Evolutionary conservation across 1,140 invertebrate genomes (phyloP).

Genomic region (Zaprionus camerounensis): DNA sequence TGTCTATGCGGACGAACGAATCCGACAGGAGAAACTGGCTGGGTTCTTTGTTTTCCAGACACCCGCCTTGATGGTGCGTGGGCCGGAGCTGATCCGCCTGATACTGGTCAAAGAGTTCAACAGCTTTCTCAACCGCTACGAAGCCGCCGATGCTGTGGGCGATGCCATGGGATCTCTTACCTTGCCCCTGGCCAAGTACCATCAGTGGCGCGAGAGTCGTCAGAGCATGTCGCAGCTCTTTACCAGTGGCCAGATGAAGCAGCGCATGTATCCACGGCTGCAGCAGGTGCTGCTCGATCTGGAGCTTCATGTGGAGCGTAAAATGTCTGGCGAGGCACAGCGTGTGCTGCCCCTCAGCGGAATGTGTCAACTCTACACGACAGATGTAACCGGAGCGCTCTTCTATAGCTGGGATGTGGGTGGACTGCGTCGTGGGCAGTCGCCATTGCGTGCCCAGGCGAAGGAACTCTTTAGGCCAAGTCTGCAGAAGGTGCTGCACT

Average conservation of each 20-base stretch:
- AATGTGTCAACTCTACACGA: slow-evolving; percentile 83
- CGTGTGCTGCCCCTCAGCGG: slow-evolving; percentile 50
- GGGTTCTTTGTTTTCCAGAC: slow-evolving; percentile 84
- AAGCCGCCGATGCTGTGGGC: slow-evolving; percentile 68
- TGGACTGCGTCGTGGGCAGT: slow-evolving; percentile 84
- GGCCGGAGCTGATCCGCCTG: slow-evolving; percentile 85
- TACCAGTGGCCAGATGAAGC: slow-evolving; percentile 85
- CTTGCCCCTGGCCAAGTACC: slow-evolving; percentile 77
- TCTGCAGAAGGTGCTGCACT: slow-evolving; percentile 70
- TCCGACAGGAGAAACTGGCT: slow-evolving; percentile 47
- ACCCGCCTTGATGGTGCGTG: slow-evolving; percentile 85
- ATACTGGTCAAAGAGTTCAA: slow-evolving; percentile 85
- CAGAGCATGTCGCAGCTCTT: slow-evolving; percentile 86
- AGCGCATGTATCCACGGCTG: slow-evolving; percentile 85
- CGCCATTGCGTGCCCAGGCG: slow-evolving; percentile 79
- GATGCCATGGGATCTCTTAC: slow-evolving; percentile 70
- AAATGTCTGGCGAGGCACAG: not conserved
- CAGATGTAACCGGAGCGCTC: slow-evolving; percentile 87
- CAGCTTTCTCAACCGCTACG: slow-evolving; percentile 82
- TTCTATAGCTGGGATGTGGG: slow-evolving; percentile 86
- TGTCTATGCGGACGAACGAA: slow-evolving; percentile 52
- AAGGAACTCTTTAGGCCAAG: slow-evolving; percentile 83
- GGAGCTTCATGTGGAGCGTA: slow-evolving; percentile 48
- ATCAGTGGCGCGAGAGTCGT: slow-evolving; percentile 85
- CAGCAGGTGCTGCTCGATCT: slow-evolving; percentile 53